phyloP scores from a whole-genome alignment of 2,797 vertebrate species.

The Diglossa cyanea region DNA sequence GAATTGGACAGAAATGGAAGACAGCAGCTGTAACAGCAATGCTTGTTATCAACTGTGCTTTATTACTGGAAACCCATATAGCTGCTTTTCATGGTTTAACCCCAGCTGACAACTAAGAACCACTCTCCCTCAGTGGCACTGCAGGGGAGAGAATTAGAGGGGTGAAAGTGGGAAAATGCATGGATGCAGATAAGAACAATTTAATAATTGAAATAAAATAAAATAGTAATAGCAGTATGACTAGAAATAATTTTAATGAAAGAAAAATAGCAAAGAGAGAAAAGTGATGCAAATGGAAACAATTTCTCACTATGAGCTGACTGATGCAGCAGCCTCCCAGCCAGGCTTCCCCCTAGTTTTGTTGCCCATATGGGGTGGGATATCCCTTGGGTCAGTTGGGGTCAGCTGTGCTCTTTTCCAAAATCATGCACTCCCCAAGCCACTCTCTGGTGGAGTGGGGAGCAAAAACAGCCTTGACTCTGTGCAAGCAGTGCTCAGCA shows the following conservation, averaged over 20 bases:
- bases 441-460: neutral
- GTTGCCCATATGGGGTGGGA: neutral
- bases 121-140: neutral
- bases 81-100: neutral
- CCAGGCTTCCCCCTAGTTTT: neutral
- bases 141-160: neutral
- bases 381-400: fast-evolving
- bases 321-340: neutral
- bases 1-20: constrained; percentile 63
- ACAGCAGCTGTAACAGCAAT: constrained; percentile 57
- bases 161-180: neutral
- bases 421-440: neutral
- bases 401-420: neutral
- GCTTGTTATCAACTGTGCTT: constrained; percentile 45
- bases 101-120: neutral
- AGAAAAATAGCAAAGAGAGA: neutral
- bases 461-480: neutral
- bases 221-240: neutral
- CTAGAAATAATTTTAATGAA: neutral
- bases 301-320: neutral
- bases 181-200: neutral
- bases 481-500: neutral
- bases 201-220: neutral
- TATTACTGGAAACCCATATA: constrained; percentile 48
- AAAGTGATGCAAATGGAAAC: neutral